Evolutionary conservation across 2,888 invertebrate species (phyloP).

Genomic region (Brachyptera putata): DNA sequence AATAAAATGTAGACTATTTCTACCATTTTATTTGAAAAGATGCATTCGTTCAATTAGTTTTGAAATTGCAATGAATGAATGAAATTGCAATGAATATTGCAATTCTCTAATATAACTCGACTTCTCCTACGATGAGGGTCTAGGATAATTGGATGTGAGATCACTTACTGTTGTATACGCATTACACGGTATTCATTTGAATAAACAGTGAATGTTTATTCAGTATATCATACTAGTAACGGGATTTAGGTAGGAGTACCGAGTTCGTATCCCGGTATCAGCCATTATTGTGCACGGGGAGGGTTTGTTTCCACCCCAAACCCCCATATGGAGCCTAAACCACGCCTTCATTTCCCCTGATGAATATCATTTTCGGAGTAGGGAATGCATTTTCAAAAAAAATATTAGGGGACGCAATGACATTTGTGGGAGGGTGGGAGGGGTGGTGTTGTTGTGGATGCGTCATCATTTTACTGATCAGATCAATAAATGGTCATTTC

Average conservation of each 20-base stretch:
- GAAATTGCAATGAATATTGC: too few species aligned
- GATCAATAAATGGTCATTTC: conserved; percentile 23
- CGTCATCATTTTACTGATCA: conserved; percentile 19
- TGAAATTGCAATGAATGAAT: too few species aligned
- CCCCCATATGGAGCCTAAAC: conserved; percentile 9
- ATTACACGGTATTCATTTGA: conserved; percentile 1
- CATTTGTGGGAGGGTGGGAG: conserved; percentile 10
- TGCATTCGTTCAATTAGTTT: too few species aligned
- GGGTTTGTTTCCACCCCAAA: conserved; percentile 27
- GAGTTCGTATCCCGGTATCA: conserved; percentile 29
- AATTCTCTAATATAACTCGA: too few species aligned
- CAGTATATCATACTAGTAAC: not conserved
- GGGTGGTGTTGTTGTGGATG: not conserved
- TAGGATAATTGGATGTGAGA: too few species aligned
- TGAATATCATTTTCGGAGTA: conserved; percentile 20
- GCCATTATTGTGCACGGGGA: conserved; percentile 29
- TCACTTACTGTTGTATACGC: not conserved
- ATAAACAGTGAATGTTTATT: too few species aligned
- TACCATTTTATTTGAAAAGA: too few species aligned
- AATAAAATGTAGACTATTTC: too few species aligned
- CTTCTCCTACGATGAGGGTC: too few species aligned
- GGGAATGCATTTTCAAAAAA: conserved; percentile 19
- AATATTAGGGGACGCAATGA: conserved; percentile 18
- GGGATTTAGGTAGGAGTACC: conserved; percentile 19
- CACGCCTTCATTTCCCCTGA: conserved; percentile 15